Evolutionary conservation across 2,888 invertebrate genomes (phyloP).

Genomic region (Morinoia aosen): DNA sequence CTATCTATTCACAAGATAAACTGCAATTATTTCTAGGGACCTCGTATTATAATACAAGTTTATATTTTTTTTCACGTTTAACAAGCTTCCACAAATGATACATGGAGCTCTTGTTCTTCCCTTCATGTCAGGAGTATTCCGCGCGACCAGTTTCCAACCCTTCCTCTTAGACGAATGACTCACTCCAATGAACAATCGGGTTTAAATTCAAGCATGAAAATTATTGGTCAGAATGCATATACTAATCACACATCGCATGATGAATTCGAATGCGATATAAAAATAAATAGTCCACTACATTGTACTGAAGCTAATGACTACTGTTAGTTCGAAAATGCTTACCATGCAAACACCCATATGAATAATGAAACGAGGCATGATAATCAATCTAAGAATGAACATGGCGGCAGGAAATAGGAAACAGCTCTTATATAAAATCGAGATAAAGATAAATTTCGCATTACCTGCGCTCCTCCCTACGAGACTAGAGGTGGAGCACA

Average conservation of each 20-base stretch:
- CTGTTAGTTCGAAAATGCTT: neutral
- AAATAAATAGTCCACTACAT: constrained; percentile 10
- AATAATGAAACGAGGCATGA: neutral
- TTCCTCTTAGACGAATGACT: neutral
- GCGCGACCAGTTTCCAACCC: neutral
- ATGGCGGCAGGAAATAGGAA: neutral
- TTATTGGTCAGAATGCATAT: neutral
- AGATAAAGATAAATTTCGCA: neutral
- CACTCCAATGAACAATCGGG: neutral
- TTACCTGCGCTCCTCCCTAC: neutral
- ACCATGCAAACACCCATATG: neutral
- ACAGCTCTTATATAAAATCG: neutral
- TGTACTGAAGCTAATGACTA: neutral
- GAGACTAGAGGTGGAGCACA: too few species aligned
- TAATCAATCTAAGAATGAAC: neutral
- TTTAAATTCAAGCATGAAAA: neutral
- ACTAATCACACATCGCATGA: neutral
- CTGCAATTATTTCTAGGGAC: neutral
- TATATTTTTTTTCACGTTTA: neutral
- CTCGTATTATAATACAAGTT: neutral
- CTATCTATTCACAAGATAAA: constrained; percentile 2
- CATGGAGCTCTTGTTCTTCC: neutral
- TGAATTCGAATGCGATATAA: neutral
- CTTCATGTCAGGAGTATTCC: neutral
- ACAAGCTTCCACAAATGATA: neutral